These are phyloP conservation scores for Meloidogyne hapla DNA, from an alignment of 1,140 invertebrate species.

Conservation along the genomic window DNA sequence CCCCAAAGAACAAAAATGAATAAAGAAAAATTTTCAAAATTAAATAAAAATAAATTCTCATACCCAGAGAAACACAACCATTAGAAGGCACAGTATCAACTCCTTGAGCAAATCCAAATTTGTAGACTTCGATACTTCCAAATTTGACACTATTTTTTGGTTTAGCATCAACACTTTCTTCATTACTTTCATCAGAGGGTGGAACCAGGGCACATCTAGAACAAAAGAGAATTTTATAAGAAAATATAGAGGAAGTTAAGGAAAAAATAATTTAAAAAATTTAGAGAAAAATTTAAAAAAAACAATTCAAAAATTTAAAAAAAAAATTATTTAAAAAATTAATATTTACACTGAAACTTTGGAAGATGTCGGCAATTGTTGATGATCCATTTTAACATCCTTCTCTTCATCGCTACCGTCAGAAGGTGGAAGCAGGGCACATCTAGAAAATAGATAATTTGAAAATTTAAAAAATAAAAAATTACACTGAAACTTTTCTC, in stretches of 20 bases:
- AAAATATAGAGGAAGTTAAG: no score
- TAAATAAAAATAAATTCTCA: background rate
- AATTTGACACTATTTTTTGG: slow-evolving; percentile 11
- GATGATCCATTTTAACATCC: no score
- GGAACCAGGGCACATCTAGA: background rate
- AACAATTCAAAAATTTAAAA: no score
- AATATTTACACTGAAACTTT: no score
- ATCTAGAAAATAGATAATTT: background rate
- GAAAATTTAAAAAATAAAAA: no score
- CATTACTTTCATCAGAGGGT: background rate
- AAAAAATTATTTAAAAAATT: no score
- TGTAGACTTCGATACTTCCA: slow-evolving; percentile 23
- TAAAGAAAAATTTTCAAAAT: background rate
- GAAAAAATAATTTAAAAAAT: no score
- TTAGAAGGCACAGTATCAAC: slow-evolving; percentile 13
- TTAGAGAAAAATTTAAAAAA: no score
- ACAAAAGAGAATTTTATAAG: background rate
- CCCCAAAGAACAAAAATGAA: background rate
- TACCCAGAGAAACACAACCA: slow-evolving; percentile 21
- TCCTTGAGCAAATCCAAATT: slow-evolving; percentile 23
- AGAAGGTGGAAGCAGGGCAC: background rate
- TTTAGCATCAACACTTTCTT: background rate
- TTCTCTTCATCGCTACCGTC: background rate
- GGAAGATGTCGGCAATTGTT: no score
- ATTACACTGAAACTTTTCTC: no score